A percentile compares a stretch with the other conserved stretches of the same genome.
Evolutionary conservation across 1,140 invertebrate genomes (phyloP).

Genomic region (Drosophila sp.): DNA sequence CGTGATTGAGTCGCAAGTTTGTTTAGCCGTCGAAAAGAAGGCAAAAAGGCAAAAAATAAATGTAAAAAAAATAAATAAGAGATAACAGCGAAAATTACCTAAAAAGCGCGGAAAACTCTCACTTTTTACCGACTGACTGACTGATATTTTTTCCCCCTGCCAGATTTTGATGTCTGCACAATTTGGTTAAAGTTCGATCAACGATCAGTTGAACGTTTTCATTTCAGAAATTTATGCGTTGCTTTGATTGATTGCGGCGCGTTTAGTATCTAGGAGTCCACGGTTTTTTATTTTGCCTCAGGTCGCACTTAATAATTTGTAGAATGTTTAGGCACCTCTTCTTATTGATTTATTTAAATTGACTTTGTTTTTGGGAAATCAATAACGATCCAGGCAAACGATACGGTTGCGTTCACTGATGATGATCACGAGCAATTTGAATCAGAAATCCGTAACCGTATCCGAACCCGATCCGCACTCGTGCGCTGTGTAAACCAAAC

Average conservation of each 20-base stretch:
- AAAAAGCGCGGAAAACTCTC: conserved; percentile 76
- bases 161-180: conserved; percentile 54
- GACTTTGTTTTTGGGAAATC: conserved; percentile 44
- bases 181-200: conserved; percentile 45
- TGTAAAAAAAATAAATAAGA: conserved; percentile 30
- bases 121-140: conserved; percentile 64
- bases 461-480: conserved; percentile 65
- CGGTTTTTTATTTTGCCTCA: conserved; percentile 14
- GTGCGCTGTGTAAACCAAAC: conserved; percentile 74
- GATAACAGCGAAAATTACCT: conserved; percentile 54
- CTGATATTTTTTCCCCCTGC: conserved; percentile 28
- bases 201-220: conserved; percentile 32
- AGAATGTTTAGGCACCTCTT: conserved; percentile 66
- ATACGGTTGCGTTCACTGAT: conserved; percentile 27
- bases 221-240: conserved; percentile 53
- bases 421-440: conserved; percentile 20
- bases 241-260: conserved; percentile 71
- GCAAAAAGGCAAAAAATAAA: conserved; percentile 42
- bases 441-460: conserved; percentile 38
- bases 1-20: conserved; percentile 82
- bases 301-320: conserved; percentile 46
- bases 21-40: conserved; percentile 60
- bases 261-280: conserved; percentile 5
- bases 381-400: conserved; percentile 30
- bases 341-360: too few species aligned